Conservation (phyloP, 2,888 invertebrate genomes). For the Cataglyphis altisquamis region DNA sequence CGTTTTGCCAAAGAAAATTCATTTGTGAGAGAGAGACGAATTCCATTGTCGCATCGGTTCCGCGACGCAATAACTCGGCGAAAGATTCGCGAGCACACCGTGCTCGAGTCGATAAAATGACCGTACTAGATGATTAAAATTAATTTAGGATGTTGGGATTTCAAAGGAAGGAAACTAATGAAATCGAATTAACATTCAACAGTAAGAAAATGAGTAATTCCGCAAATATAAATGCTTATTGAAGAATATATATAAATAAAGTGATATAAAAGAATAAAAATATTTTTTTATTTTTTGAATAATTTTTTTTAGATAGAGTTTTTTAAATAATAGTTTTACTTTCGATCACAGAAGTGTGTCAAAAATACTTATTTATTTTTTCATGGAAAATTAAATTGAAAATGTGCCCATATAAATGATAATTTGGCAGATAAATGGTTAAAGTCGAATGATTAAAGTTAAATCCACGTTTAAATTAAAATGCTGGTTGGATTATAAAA, state of each 20-base stretch:
- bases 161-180: conserved; percentile 10
- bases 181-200: background rate
- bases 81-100: conserved; percentile 16
- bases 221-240: conserved; percentile 8
- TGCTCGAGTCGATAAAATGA: conserved; percentile 27
- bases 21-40: conserved; percentile 52
- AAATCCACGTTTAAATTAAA: conserved; percentile 8
- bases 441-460: background rate
- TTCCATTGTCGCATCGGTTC: conserved; percentile 36
- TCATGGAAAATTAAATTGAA: background rate
- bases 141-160: conserved; percentile 40
- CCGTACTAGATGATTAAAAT: conserved; percentile 40
- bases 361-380: background rate
- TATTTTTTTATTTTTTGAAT: background rate
- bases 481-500: background rate
- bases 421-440: conserved; percentile 4
- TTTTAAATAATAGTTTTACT: background rate
- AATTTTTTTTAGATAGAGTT: background rate
- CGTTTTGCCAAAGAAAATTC: conserved; percentile 59
- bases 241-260: background rate
- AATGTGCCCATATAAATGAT: background rate
- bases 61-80: conserved; percentile 8
- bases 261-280: background rate
- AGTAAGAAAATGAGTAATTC: background rate
- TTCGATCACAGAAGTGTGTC: background rate